Base-by-base conservation (phyloP, 2,797 vertebrate genomes). In the Mycteria americana region DNA sequence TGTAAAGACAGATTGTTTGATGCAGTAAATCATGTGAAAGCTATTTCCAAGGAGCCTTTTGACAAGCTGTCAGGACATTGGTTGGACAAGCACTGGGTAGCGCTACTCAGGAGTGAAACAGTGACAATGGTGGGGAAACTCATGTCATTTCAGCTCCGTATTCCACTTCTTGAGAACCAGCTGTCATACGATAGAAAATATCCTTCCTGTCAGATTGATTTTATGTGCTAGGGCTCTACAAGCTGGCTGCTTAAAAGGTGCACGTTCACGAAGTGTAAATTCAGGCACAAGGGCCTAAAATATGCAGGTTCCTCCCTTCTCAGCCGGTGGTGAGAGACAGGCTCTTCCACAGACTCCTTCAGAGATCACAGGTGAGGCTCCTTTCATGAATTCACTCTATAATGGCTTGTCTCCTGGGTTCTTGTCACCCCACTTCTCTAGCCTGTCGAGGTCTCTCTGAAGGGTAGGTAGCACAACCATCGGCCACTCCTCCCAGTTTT, bases 11-110 rank as follows among this genome's bases (percentile, higher is more conserved):
- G 96, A 54, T 94, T 94, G 69, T 89, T 95, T 97, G 95, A 98
- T 97, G 91, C 95, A 97, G 80, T 85, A 79, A 97, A 97, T 97
- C 95, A 94, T 92, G 85, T 90, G 96, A 97, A 96, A 97, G 96
- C 85, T 95, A 87, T 97, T 97, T 96, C 91, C 93, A 92, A 92
- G 74, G 84, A 97, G 90, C 64, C 72, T 73, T 95, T 96, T 97
- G 97, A 97, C 97, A 98, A 95, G 78, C 89, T 96, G 95, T 97
- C 94, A 96, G 82, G 76, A 69, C 73, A 65, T 10, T 86, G 72
- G 78, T 69, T 89, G 87, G 93, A 97, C 91, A 97, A 97, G 87
- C 90, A 82, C 62, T 23, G 21, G 93, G 83, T 91, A 96, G 65
- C 3, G 0, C 89, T 94, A 82, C 84, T 97, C 94, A 86, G n/a